phyloP scores from a whole-genome alignment of 2,888 invertebrate genomes.

The Drosophila borborema region DNA sequence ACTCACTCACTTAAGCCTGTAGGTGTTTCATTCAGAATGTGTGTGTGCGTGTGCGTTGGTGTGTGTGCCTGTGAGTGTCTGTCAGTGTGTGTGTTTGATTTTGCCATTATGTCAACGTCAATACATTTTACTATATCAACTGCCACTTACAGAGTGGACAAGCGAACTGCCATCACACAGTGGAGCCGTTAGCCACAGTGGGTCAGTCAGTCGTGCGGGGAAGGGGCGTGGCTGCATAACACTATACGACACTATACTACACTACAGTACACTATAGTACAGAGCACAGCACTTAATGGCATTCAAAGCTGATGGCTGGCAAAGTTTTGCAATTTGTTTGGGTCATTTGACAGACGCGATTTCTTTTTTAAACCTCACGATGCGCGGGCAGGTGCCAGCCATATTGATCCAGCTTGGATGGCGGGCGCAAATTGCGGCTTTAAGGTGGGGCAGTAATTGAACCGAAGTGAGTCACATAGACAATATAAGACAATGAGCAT shows the following conservation, averaged over 20 bases:
- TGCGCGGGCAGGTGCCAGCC: constrained; percentile 10
- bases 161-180: constrained; percentile 3
- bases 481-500: constrained; percentile 3
- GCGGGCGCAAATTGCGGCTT: not conserved
- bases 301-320: constrained; percentile 56
- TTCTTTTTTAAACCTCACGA: constrained; percentile 47
- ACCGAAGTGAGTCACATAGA: not conserved
- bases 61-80: constrained; percentile 18
- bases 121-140: constrained; percentile 53
- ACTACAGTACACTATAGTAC: constrained; percentile 1
- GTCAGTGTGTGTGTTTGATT: constrained; percentile 49
- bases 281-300: constrained; percentile 49
- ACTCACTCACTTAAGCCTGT: constrained; percentile 33
- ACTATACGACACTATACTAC: not conserved
- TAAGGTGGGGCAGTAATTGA: not conserved
- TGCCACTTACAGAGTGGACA: constrained; percentile 46
- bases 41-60: not conserved
- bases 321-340: constrained; percentile 69
- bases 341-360: constrained; percentile 67
- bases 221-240: constrained; percentile 20
- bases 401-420: constrained; percentile 15
- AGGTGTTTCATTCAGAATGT: constrained; percentile 5
- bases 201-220: not conserved
- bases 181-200: not conserved
- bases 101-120: constrained; percentile 66